phyloP scores from a whole-genome alignment of 1,140 invertebrate genomes.

The Papilio aristodemus region DNA sequence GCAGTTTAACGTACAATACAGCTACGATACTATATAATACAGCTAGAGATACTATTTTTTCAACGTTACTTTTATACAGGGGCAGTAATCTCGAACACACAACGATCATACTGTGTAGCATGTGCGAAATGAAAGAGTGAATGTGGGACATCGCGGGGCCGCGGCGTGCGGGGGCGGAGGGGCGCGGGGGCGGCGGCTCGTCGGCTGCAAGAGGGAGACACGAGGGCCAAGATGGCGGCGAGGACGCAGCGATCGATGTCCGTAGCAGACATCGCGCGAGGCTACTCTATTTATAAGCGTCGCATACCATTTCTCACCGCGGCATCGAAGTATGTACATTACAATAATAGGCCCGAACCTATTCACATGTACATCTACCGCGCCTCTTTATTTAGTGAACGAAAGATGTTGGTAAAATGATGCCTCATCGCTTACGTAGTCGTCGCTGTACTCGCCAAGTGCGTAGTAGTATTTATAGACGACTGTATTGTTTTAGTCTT shows the following conservation, averaged over 20 bases:
- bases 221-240: slow-evolving; percentile 76
- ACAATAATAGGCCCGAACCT: slow-evolving; percentile 34
- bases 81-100: slow-evolving; percentile 42
- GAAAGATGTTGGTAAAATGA: slow-evolving; percentile 32
- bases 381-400: slow-evolving; percentile 27
- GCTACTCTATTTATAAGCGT: slow-evolving; percentile 75
- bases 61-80: slow-evolving; percentile 33
- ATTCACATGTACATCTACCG: slow-evolving; percentile 24
- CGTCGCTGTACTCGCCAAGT: slow-evolving; percentile 7
- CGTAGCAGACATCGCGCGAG: slow-evolving; percentile 72
- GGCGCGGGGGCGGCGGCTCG: slow-evolving; percentile 54
- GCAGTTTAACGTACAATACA: slow-evolving; percentile 30
- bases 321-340: slow-evolving; percentile 49
- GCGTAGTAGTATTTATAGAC: slow-evolving; percentile 23
- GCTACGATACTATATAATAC: slow-evolving; percentile 21
- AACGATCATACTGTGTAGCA: slow-evolving; percentile 52
- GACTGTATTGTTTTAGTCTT: slow-evolving; percentile 19
- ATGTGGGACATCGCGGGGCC: slow-evolving; percentile 74
- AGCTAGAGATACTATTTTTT: slow-evolving; percentile 35
- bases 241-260: slow-evolving; percentile 77
- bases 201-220: slow-evolving; percentile 66
- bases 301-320: slow-evolving; percentile 65
- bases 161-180: slow-evolving; percentile 56
- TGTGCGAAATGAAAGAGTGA: slow-evolving; percentile 70
- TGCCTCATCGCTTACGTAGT: slow-evolving; percentile 18